Conservation (phyloP, 2,113 vertebrate species). For the Atherinomorus stipes region DNA sequence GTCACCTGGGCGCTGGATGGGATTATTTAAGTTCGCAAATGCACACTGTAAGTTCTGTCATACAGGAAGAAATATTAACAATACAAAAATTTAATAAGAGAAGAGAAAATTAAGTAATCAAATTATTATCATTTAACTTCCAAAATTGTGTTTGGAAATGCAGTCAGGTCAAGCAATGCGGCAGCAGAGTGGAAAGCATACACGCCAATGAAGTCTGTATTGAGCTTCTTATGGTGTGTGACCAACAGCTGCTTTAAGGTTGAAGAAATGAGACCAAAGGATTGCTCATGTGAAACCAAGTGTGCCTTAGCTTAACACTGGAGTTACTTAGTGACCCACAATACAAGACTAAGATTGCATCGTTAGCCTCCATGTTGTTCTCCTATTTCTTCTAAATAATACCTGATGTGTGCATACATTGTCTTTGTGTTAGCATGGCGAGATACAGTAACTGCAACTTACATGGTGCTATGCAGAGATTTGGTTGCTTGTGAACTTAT, state of each 20-base stretch:
- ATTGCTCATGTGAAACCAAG: slow-evolving; percentile 36
- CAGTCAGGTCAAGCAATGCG: slow-evolving; percentile 31
- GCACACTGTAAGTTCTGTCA: not conserved
- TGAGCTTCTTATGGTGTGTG: slow-evolving; percentile 51
- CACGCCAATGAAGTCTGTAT: slow-evolving; percentile 42
- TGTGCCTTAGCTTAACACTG: slow-evolving; percentile 2
- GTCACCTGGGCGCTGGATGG: slow-evolving; percentile 18
- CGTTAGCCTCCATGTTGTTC: not conserved
- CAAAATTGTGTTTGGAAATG: slow-evolving; percentile 21
- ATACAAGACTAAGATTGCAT: slow-evolving; percentile 7
- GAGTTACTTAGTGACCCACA: slow-evolving; percentile 23
- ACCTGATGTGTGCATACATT: slow-evolving; percentile 9
- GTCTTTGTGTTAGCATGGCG: not conserved
- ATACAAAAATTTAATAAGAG: not conserved
- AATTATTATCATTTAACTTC: not conserved
- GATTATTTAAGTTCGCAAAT: slow-evolving; percentile 31
- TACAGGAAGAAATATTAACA: not conserved
- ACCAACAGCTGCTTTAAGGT: slow-evolving; percentile 33
- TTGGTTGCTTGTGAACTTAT: not conserved
- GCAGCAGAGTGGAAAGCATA: slow-evolving; percentile 30
- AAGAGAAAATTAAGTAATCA: not conserved
- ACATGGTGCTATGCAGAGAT: not conserved
- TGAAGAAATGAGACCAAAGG: slow-evolving; percentile 53
- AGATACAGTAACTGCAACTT: slow-evolving; percentile 10
- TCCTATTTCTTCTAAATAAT: not conserved